Evolutionary conservation across 92 coral and sea anemone genomes (phyloP).

Genomic region (Pocillopora meandrina): DNA sequence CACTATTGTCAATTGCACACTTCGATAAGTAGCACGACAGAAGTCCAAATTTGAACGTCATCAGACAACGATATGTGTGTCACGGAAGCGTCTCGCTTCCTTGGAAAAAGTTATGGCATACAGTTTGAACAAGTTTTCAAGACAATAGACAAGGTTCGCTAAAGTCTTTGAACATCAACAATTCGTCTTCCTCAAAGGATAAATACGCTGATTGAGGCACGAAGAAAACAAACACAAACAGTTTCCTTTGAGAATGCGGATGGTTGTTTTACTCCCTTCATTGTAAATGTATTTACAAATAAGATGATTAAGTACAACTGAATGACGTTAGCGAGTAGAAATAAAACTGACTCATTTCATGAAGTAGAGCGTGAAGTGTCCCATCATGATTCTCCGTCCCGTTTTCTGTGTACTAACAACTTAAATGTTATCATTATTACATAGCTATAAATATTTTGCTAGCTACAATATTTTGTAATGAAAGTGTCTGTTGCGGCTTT

Average conservation of each 20-base stretch:
- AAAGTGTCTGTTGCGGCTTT: not conserved
- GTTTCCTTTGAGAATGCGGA: not conserved
- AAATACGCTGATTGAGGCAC: not conserved
- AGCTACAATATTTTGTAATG: not conserved
- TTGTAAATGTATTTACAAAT: conserved; percentile 13
- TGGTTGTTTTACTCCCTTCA: conserved; percentile 4
- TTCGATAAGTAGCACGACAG: not conserved
- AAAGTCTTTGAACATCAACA: too few relatives aligned
- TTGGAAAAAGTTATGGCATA: not conserved
- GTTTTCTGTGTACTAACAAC: too few relatives aligned
- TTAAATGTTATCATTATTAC: too few relatives aligned
- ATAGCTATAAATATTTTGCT: too few relatives aligned
- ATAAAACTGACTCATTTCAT: not conserved
- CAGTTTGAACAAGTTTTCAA: not conserved
- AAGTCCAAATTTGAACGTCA: not conserved
- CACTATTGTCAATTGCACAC: not conserved
- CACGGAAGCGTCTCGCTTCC: not conserved
- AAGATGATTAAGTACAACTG: not conserved
- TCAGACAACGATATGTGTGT: not conserved
- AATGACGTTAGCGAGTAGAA: not conserved
- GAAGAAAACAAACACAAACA: not conserved
- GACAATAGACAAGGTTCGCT: too few relatives aligned
- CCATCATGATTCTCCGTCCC: too few relatives aligned
- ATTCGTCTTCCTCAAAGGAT: not conserved
- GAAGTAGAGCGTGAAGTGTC: not conserved